Percentiles rank a stretch among this genome's conserved stretches.
Evolutionary conservation across 2,888 invertebrate species (phyloP).

Genomic region (Mechanitis mazaeus): DNA sequence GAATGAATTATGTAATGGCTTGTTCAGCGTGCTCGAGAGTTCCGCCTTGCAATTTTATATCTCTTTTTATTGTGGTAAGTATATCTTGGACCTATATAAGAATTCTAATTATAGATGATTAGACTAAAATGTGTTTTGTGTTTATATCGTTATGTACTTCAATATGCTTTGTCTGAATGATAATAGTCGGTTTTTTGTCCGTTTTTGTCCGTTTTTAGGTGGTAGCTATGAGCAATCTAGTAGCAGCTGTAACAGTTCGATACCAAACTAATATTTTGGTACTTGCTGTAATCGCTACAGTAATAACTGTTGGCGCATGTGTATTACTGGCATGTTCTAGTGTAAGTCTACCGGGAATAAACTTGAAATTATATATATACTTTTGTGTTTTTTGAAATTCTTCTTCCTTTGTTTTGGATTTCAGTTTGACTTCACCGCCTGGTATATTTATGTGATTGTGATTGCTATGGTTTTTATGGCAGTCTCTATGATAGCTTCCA

Average conservation of each 20-base stretch:
- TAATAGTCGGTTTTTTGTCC: background rate
- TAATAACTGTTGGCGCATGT: slow-evolving; percentile 35
- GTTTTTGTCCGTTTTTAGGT: slow-evolving; percentile 32
- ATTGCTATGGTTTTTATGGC: slow-evolving; percentile 32
- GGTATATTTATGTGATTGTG: slow-evolving; percentile 38
- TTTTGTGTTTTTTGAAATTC: background rate
- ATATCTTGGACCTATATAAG: background rate
- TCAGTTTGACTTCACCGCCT: slow-evolving; percentile 52
- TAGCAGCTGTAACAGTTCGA: slow-evolving; percentile 31
- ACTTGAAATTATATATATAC: background rate
- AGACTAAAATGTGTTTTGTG: no score
- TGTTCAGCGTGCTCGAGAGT: slow-evolving; percentile 24
- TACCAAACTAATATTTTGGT: slow-evolving; percentile 34
- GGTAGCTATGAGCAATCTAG: slow-evolving; percentile 30
- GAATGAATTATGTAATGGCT: slow-evolving; percentile 25
- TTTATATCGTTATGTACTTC: no score
- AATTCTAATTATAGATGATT: no score
- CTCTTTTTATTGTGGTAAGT: slow-evolving; percentile 26
- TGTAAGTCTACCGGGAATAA: slow-evolving; percentile 21
- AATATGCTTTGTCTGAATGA: background rate
- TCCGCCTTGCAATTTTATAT: slow-evolving; percentile 28
- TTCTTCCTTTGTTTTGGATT: slow-evolving; percentile 18
- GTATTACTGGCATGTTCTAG: slow-evolving; percentile 36
- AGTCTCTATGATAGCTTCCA: slow-evolving; percentile 20
- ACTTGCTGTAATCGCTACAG: slow-evolving; percentile 35